Conservation (phyloP, 1,140 invertebrate genomes). For the Ceratina calcarata region DNA sequence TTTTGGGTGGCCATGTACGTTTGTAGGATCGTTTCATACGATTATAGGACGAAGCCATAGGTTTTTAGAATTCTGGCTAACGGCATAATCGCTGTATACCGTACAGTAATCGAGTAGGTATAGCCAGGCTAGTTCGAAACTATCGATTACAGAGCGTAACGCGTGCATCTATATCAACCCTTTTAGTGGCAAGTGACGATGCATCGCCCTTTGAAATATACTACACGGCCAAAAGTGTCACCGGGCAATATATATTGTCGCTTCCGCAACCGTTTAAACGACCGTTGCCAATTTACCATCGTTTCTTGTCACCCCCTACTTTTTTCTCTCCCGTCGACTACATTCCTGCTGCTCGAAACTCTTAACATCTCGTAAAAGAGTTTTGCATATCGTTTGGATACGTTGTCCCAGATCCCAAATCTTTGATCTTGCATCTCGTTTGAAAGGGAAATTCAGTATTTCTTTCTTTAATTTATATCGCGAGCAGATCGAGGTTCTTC, state of each 20-base stretch:
- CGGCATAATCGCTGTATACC: constrained; percentile 2
- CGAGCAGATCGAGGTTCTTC: neutral
- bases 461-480: too few species aligned
- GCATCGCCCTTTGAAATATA: constrained; percentile 36
- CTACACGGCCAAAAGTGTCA: neutral
- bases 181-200: constrained; percentile 29
- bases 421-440: neutral
- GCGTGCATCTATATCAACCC: constrained; percentile 43
- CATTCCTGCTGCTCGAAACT: neutral
- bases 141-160: constrained; percentile 48
- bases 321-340: neutral
- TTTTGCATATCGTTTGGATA: neutral
- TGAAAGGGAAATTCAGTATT: neutral
- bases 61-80: neutral
- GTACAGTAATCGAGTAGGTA: constrained; percentile 11
- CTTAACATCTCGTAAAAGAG: neutral
- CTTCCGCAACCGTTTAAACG: constrained; percentile 32
- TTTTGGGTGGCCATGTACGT: too few species aligned
- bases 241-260: neutral
- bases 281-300: constrained; percentile 21
- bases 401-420: too few species aligned
- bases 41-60: neutral
- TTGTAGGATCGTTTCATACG: too few species aligned
- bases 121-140: constrained; percentile 22
- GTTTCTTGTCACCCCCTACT: neutral